Evolutionary conservation across 2,888 invertebrate genomes (phyloP).

Genomic region (Drosophila flavopinicola): DNA sequence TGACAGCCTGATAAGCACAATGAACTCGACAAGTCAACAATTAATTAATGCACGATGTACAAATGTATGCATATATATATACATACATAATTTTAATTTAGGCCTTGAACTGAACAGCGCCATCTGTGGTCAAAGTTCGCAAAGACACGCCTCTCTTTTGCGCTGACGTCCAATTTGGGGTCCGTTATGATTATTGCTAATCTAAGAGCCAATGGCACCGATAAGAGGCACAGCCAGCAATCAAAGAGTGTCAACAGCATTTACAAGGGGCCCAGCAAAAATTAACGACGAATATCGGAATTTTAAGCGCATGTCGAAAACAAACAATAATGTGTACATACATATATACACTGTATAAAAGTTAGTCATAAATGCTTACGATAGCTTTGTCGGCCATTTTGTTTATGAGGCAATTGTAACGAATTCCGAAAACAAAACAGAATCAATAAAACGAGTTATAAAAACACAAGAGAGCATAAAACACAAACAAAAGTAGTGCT

Average conservation of each 20-base stretch:
- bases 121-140: slow-evolving; percentile 27
- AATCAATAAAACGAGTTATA: slow-evolving; percentile 60
- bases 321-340: slow-evolving; percentile 3
- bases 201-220: slow-evolving; percentile 5
- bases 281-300: slow-evolving; percentile 8
- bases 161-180: slow-evolving; percentile 13
- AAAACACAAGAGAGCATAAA: slow-evolving; percentile 30
- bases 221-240: slow-evolving; percentile 17
- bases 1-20: slow-evolving; percentile 41
- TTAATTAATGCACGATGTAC: slow-evolving; percentile 6
- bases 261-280: slow-evolving; percentile 1
- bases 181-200: slow-evolving; percentile 24
- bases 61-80: slow-evolving; percentile 2
- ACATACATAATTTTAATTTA: slow-evolving; percentile 1
- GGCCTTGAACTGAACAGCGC: slow-evolving; percentile 39
- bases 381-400: slow-evolving; percentile 53
- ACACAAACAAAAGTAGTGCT: slow-evolving; percentile 27
- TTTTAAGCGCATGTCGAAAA: slow-evolving; percentile 1
- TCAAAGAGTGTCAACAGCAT: slow-evolving; percentile 21
- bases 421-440: slow-evolving; percentile 66
- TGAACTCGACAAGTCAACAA: slow-evolving; percentile 25
- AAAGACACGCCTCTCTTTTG: slow-evolving; percentile 44
- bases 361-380: slow-evolving; percentile 33
- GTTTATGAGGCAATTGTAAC: slow-evolving; percentile 63
- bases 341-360: neutral